phyloP scores from a whole-genome alignment of 2,888 invertebrate species.

The Cancer borealis region DNA sequence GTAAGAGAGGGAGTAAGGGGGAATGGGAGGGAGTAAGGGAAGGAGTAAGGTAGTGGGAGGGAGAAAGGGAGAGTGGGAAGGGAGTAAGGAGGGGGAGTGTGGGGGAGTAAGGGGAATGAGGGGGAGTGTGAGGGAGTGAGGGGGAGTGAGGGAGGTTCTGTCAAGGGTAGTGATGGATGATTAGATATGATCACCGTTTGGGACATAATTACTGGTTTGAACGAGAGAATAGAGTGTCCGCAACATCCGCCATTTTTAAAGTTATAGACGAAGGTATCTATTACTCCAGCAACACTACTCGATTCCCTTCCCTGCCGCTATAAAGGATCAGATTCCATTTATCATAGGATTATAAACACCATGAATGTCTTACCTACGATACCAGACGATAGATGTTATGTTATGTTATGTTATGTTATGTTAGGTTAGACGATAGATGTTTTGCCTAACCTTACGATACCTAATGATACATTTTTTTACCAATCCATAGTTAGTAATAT shows the following conservation, averaged over 20 bases:
- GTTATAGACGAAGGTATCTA: neutral
- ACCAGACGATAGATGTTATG: neutral
- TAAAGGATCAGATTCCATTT: neutral
- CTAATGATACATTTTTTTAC: no score
- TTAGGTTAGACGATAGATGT: no score
- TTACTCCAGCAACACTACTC: neutral
- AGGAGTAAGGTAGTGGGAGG: neutral
- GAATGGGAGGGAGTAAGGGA: neutral
- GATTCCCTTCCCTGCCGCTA: neutral
- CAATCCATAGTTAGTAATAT: no score
- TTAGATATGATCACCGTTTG: neutral
- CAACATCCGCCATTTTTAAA: neutral
- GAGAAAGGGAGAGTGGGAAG: neutral
- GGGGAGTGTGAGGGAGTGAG: neutral
- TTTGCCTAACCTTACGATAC: no score
- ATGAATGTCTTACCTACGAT: neutral
- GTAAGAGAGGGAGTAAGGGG: neutral
- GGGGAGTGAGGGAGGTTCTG: neutral
- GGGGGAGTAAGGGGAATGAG: neutral
- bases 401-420: neutral
- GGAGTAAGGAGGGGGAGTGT: neutral
- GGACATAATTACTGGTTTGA: constrained; percentile 44
- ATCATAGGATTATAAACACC: constrained; percentile 10
- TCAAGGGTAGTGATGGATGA: constrained; percentile 37
- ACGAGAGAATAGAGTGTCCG: constrained; percentile 46